Conservation (phyloP, 2,888 invertebrate genomes). For the Sphaerophoria rueppellii region DNA sequence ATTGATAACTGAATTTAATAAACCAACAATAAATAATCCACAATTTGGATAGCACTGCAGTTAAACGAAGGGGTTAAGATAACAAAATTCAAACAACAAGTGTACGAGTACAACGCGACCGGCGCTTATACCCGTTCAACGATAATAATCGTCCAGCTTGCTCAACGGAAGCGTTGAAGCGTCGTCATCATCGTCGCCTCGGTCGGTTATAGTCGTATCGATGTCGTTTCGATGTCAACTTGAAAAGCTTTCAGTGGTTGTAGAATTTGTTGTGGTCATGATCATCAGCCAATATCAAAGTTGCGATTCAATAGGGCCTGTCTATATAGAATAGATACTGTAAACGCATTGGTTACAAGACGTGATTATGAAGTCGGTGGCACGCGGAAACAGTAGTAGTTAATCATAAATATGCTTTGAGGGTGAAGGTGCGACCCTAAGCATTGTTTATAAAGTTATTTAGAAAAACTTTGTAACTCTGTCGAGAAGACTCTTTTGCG, state of each 20-base stretch:
- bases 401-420: conserved; percentile 30
- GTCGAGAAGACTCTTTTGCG: conserved; percentile 2
- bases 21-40: conserved; percentile 23
- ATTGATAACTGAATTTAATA: conserved; percentile 17
- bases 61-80: conserved; percentile 10
- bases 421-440: conserved; percentile 33
- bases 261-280: conserved; percentile 7
- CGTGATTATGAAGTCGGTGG: not conserved
- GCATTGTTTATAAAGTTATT: not conserved
- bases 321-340: not conserved
- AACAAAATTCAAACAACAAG: conserved; percentile 18
- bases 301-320: conserved; percentile 26
- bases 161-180: conserved; percentile 60
- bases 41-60: not conserved
- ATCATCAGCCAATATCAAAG: not conserved
- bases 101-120: conserved; percentile 46
- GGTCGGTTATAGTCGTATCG: too few species aligned
- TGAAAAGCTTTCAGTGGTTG: conserved; percentile 49
- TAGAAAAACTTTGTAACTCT: not conserved
- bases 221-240: conserved; percentile 37
- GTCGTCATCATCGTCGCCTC: not conserved
- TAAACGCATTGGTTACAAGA: conserved; percentile 15
- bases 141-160: conserved; percentile 45
- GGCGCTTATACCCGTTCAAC: conserved; percentile 59
- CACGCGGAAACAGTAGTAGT: conserved; percentile 35